Evolutionary conservation across 2,797 vertebrate genomes (phyloP), one percentile per base, ranked within the genome.

Genomic region (Ctenopoma kingsleyae): DNA sequence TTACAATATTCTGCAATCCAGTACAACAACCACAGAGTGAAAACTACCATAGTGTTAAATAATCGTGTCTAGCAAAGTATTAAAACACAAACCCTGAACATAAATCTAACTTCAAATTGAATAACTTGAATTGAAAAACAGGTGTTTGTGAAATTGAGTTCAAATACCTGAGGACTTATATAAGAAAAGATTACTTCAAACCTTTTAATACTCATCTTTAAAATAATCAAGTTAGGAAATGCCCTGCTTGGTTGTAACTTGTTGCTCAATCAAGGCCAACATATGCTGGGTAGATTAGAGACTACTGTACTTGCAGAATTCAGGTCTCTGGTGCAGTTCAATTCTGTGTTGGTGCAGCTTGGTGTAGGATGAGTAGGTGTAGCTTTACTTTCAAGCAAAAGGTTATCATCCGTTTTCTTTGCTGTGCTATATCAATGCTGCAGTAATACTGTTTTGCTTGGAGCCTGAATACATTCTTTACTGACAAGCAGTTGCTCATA

Each of bases 361-460:
- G 25, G 25, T 27, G 25, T 27, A 4, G 25, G 25, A n/a, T 23
- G 19, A 41, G 30, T 8, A 10, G 5, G 30, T 53, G 15, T 22
- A 49, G 7, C 7, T 63, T 54, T 62, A 22, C 11, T 2, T 30
- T 27, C 49, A 5, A 70, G 23, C 38, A 71, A 52, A 20, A 27
- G 36, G 40, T 68, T 54, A 38, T 74, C 20, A 13, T 70, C 27
- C 1, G 3, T 32, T 67, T 10, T 62, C 19, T 48, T 8, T 12
- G 12, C 44, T 9, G 19, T 27, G 38, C 5, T 54, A 16, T 44
- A 19, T 65, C 25, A 35, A 86, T 83, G 76, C 62, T 67, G 67
- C 53, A 79, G 71, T 17, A 53, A 79, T 75, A 76, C 44, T 19
- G 66, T 60, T 23, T 47, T 49, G 65, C 70, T 50, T 8, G 0